These are phyloP conservation scores for Lochmaea capreae DNA, from an alignment of 2,888 invertebrate genomes.

Conservation along the genomic window DNA sequence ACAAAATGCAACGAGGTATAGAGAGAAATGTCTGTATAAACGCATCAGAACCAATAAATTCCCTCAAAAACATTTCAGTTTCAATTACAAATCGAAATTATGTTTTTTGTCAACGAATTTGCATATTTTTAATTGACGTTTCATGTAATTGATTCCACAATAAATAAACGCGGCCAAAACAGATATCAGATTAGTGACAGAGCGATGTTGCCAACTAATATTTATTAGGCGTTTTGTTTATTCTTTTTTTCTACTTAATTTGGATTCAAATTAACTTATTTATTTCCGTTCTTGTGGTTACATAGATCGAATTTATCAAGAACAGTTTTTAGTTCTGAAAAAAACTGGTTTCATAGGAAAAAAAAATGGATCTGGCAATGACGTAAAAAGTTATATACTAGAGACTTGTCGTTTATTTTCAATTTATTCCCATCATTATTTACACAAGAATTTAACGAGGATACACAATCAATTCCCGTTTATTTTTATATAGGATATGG, in stretches of 20 bases:
- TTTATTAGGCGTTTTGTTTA: background rate
- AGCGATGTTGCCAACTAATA: background rate
- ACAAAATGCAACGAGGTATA: background rate
- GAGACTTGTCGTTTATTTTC: conserved; percentile 33
- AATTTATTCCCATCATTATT: conserved; percentile 43
- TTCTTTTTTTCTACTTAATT: background rate
- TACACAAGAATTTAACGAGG: conserved; percentile 27
- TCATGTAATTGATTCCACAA: conserved; percentile 44
- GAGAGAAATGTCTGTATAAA: background rate
- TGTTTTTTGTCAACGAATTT: conserved; percentile 43
- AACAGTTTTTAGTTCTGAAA: background rate
- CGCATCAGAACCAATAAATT: conserved; percentile 21
- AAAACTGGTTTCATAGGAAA: background rate
- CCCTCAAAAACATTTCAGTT: conserved; percentile 30
- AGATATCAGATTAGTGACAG: conserved; percentile 35
- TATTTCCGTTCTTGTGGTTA: too few species aligned
- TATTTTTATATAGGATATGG: background rate
- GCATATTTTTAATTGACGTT: conserved; percentile 48
- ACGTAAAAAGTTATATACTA: background rate
- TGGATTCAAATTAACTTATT: too few species aligned
- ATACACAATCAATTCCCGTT: background rate
- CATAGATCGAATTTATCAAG: background rate
- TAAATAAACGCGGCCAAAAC: conserved; percentile 41
- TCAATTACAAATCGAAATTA: conserved; percentile 32
- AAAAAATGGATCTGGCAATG: conserved; percentile 2